Evolutionary conservation across 2,888 invertebrate species (phyloP).

Genomic region (Noctua janthe): DNA sequence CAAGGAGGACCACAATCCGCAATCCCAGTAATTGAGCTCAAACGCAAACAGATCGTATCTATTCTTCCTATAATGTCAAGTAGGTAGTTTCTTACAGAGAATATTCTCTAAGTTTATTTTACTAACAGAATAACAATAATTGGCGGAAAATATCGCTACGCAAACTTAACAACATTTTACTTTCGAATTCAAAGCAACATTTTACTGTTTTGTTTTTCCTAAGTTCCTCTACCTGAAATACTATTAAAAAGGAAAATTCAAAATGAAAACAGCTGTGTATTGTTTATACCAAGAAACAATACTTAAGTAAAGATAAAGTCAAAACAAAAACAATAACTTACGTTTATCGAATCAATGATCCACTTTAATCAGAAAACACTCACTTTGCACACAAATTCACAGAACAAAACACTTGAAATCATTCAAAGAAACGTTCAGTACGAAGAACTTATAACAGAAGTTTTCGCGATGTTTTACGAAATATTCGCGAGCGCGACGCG

Average conservation of each 20-base stretch:
- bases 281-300: constrained; percentile 10
- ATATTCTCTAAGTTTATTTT: background rate
- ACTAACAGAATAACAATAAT: background rate
- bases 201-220: background rate
- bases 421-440: constrained; percentile 24
- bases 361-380: constrained; percentile 45
- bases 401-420: constrained; percentile 47
- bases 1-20: rapidly evolving
- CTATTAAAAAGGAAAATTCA: constrained; percentile 7
- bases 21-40: background rate
- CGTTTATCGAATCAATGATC: constrained; percentile 54
- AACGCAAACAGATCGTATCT: background rate
- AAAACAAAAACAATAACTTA: constrained; percentile 48
- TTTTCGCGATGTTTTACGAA: constrained; percentile 65
- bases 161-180: background rate
- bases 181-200: background rate
- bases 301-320: constrained; percentile 28
- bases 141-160: background rate
- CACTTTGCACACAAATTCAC: constrained; percentile 58
- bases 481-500: constrained; percentile 35
- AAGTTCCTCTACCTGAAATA: background rate
- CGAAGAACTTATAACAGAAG: constrained; percentile 31
- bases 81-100: no score
- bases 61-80: background rate
- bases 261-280: background rate